Conservation (phyloP, 2,797 vertebrate genomes). For the Sorex maritimensis region DNA sequence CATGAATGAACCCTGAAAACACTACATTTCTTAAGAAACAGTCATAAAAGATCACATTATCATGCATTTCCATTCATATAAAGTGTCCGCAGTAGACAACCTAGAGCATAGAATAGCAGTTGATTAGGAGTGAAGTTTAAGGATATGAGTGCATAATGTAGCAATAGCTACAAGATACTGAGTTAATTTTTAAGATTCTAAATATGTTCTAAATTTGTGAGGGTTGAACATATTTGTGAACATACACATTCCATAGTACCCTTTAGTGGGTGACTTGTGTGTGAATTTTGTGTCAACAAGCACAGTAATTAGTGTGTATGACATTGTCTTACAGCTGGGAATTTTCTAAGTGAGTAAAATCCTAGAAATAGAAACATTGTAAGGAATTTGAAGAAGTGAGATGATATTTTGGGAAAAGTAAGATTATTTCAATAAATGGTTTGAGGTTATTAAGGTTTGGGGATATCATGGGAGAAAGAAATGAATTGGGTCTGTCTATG, state of each 20-base stretch:
- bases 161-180: background rate
- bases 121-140: background rate
- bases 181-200: constrained; percentile 8
- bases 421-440: background rate
- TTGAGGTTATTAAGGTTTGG: background rate
- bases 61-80: background rate
- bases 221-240: background rate
- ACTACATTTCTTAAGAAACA: background rate
- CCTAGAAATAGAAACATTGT: constrained; percentile 14
- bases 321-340: background rate
- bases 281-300: background rate
- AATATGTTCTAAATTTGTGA: background rate
- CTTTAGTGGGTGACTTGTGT: background rate
- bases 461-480: background rate
- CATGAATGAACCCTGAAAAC: background rate
- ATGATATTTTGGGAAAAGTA: background rate
- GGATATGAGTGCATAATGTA: background rate
- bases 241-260: background rate
- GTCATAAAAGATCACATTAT: background rate
- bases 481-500: background rate
- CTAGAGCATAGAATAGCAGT: background rate
- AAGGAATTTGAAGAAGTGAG: background rate
- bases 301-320: background rate
- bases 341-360: background rate
- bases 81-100: background rate